Evolutionary conservation across 2,888 invertebrate species (phyloP).

Genomic region (Philereme vetulata): DNA sequence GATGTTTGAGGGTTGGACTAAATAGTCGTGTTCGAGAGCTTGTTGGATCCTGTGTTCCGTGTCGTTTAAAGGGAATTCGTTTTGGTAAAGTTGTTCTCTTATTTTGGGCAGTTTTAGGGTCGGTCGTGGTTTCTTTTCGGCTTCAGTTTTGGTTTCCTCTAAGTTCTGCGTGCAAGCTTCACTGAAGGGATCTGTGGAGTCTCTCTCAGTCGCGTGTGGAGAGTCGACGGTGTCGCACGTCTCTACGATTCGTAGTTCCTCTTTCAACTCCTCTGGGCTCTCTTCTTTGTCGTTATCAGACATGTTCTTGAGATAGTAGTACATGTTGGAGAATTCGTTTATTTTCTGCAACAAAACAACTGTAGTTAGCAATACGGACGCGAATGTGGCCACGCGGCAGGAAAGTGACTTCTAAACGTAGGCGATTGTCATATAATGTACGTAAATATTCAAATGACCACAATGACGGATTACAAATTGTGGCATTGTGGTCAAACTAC

Average conservation of each 20-base stretch:
- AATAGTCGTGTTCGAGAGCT: conserved; percentile 83
- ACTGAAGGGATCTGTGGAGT: conserved; percentile 71
- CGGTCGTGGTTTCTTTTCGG: conserved; percentile 75
- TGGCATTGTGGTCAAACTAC: no score
- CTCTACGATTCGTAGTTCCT: conserved; percentile 73
- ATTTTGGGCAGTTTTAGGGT: conserved; percentile 68
- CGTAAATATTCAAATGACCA: no score
- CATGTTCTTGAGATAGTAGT: conserved; percentile 92
- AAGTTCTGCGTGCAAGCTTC: conserved; percentile 76
- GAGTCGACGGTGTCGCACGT: conserved; percentile 72
- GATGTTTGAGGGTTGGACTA: conserved; percentile 85
- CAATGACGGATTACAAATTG: no score
- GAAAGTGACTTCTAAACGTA: no score
- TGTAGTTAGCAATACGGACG: conserved; percentile 4
- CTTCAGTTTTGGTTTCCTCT: conserved; percentile 58
- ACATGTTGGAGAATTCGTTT: conserved; percentile 94
- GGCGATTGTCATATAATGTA: no score
- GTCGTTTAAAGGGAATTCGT: conserved; percentile 68
- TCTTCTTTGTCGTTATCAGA: conserved; percentile 84
- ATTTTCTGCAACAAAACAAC: conserved; percentile 86
- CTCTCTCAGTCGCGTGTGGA: conserved; percentile 47
- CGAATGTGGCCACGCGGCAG: not conserved
- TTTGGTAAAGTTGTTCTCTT: conserved; percentile 79
- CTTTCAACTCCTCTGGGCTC: conserved; percentile 70
- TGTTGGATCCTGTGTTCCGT: conserved; percentile 72